phyloP scores from a whole-genome alignment of 37 sponge, comb jelly and placozoan species.

The Hormiphora californensis region DNA sequence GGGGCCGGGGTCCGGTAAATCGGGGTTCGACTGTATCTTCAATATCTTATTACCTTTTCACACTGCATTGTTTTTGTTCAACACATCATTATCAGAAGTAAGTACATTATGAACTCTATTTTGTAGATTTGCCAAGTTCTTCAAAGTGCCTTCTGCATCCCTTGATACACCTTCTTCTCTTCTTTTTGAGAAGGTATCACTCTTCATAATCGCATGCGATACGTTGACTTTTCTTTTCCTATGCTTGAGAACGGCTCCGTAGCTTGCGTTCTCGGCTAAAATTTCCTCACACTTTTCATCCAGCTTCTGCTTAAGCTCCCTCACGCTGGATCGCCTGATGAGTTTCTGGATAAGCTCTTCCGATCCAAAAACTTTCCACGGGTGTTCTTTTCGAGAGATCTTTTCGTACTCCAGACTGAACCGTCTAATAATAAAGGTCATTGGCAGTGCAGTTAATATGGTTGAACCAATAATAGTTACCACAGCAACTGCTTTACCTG shows the following conservation, averaged over 20 bases:
- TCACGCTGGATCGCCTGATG: neutral
- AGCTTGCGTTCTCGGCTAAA: no score
- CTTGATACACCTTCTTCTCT: no score
- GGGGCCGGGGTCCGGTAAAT: no score
- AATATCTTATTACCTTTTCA: no score
- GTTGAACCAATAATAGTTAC: neutral
- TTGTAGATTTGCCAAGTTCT: no score
- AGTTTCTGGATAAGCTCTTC: neutral
- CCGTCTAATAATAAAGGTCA: neutral
- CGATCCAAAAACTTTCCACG: neutral
- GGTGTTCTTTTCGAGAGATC: neutral
- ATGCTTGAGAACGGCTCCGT: neutral
- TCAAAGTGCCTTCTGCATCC: no score
- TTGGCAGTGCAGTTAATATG: neutral
- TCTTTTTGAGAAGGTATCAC: no score
- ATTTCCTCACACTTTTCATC: slow-evolving; percentile 2
- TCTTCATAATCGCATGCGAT: no score
- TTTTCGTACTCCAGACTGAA: slow-evolving; percentile 34
- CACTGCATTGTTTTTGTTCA: no score
- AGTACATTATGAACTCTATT: no score
- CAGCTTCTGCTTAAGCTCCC: neutral
- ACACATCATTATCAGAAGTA: no score
- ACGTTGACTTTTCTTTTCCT: neutral
- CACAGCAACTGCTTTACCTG: neutral
- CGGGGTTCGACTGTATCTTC: no score